A percentile compares a stretch with the other conserved stretches of the same genome.
Conservation (phyloP, 2,888 invertebrate genomes). For the Halocaridina rubra region DNA sequence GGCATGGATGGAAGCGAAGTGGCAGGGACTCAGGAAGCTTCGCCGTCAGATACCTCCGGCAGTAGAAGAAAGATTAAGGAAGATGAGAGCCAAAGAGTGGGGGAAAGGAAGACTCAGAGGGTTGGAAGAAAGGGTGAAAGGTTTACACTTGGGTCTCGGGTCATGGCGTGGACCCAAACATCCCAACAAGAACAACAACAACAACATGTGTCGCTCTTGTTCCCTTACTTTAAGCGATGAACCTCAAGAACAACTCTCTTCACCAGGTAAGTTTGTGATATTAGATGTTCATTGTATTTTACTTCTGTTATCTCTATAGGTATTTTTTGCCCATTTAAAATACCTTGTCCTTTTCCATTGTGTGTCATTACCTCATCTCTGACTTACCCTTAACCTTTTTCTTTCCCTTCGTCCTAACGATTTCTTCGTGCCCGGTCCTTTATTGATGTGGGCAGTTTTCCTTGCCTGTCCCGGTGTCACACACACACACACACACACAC, state of each 20-base stretch:
- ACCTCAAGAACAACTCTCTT: background rate
- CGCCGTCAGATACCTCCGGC: slow-evolving; percentile 30
- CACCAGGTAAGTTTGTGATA: slow-evolving; percentile 23
- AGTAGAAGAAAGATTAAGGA: slow-evolving; percentile 20
- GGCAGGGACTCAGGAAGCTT: slow-evolving; percentile 11
- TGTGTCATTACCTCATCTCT: too few species aligned
- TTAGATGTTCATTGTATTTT: too few species aligned
- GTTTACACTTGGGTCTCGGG: slow-evolving; percentile 20
- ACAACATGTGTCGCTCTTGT: slow-evolving; percentile 35
- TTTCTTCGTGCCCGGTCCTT: too few species aligned
- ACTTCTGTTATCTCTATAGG: too few species aligned
- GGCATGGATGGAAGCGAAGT: slow-evolving; percentile 41
- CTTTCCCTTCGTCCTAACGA: too few species aligned
- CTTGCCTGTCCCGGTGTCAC: too few species aligned
- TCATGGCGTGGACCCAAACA: background rate
- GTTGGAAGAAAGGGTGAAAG: slow-evolving; percentile 22
- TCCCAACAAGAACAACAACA: background rate
- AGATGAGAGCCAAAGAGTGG: slow-evolving; percentile 25
- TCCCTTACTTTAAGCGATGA: slow-evolving; percentile 32
- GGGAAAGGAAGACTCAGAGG: slow-evolving; percentile 25
- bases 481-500: background rate
- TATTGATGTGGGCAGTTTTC: too few species aligned
- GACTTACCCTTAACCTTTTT: too few species aligned
- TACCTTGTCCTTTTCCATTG: too few species aligned
- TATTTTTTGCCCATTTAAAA: too few species aligned